Conservation (phyloP, 2,113 vertebrate genomes). For the Rhegmatorhina hoffmannsi region DNA sequence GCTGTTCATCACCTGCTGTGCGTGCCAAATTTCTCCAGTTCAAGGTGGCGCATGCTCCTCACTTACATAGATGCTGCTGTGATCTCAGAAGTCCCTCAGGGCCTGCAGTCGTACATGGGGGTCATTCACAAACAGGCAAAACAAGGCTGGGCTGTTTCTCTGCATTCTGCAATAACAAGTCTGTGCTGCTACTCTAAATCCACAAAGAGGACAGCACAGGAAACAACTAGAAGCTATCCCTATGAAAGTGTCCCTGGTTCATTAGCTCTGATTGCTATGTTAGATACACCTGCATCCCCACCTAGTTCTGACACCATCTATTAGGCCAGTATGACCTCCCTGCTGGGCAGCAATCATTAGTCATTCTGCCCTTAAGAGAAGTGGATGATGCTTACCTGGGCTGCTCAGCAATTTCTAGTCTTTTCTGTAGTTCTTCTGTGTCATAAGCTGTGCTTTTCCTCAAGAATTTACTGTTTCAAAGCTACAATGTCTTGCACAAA, state of each 20-base stretch:
- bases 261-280: background rate
- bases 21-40: background rate
- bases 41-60: background rate
- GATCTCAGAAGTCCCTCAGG: background rate
- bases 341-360: background rate
- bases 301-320: background rate
- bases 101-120: accelerated
- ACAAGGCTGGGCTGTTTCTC: background rate
- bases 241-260: background rate
- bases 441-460: background rate
- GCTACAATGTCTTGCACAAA: background rate
- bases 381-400: background rate
- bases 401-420: background rate
- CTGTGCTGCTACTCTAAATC: background rate
- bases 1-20: background rate
- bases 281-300: background rate
- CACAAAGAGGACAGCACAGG: background rate
- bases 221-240: background rate
- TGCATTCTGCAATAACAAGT: background rate
- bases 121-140: background rate
- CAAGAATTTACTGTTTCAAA: background rate
- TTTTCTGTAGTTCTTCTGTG: background rate
- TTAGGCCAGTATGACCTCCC: background rate
- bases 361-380: background rate
- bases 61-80: background rate